Percentiles rank a stretch among this genome's conserved stretches.
Evolutionary conservation across 2,888 invertebrate species (phyloP).

Genomic region (Amphipyra tragopoginis): DNA sequence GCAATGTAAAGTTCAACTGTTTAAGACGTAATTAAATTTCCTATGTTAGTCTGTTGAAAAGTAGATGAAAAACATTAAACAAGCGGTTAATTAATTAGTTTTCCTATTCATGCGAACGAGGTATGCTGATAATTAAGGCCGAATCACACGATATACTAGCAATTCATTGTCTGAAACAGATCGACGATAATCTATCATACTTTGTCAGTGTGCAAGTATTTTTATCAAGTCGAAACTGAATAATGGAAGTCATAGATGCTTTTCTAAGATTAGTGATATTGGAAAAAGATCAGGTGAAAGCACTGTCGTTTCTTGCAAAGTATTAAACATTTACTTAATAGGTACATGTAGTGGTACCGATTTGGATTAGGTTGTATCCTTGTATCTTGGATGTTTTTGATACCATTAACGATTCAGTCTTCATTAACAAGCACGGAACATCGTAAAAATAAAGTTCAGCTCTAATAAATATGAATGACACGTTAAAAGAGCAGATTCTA

Average conservation of each 20-base stretch:
- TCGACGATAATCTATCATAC: slow-evolving; percentile 62
- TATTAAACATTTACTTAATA: slow-evolving; percentile 6
- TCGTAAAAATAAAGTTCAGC: slow-evolving; percentile 50
- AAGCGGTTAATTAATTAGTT: slow-evolving; percentile 74
- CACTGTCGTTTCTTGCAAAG: not conserved
- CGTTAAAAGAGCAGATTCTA: slow-evolving; percentile 44
- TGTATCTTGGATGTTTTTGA: slow-evolving; percentile 7
- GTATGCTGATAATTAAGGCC: slow-evolving; percentile 68
- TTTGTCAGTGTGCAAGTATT: slow-evolving; percentile 55
- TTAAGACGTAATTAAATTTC: slow-evolving; percentile 30
- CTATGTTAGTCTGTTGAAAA: slow-evolving; percentile 41
- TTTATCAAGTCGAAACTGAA: slow-evolving; percentile 43
- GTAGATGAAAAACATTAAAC: slow-evolving; percentile 52
- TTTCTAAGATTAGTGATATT: slow-evolving; percentile 42
- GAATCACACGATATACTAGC: slow-evolving; percentile 76
- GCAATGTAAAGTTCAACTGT: slow-evolving; percentile 14
- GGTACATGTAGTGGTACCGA: not conserved
- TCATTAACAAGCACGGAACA: slow-evolving; percentile 17
- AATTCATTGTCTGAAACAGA: slow-evolving; percentile 66
- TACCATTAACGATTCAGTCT: slow-evolving; percentile 12
- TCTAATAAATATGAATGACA: slow-evolving; percentile 56
- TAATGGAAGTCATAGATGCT: slow-evolving; percentile 45
- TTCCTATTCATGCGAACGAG: slow-evolving; percentile 72
- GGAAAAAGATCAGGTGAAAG: slow-evolving; percentile 26
- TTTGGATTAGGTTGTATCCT: not conserved